Percentiles rank a stretch among this genome's conserved stretches.
phyloP scores from a whole-genome alignment of 2,797 vertebrate genomes.

The Alexandromys oeconomus region DNA sequence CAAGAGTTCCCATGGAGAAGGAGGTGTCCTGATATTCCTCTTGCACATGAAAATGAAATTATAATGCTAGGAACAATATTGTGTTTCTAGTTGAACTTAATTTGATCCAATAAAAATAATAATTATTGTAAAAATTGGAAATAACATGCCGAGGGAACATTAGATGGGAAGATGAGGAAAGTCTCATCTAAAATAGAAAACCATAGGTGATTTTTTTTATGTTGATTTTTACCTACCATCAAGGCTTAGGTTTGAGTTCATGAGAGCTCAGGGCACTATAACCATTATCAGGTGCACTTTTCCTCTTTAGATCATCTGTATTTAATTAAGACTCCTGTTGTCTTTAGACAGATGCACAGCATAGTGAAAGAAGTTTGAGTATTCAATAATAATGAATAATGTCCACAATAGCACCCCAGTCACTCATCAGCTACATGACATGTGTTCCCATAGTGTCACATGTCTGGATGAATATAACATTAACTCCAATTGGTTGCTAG shows the following conservation, averaged over 20 bases:
- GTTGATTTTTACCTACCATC: background rate
- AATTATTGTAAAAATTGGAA: conserved; percentile 7
- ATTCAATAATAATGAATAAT: background rate
- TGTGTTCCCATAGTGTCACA: background rate
- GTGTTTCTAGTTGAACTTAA: background rate
- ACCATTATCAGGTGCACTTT: background rate
- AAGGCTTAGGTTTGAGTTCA: background rate
- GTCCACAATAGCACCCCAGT: background rate
- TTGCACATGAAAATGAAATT: background rate
- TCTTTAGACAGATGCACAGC: conserved; percentile 21
- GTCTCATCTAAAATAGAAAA: conserved; percentile 18
- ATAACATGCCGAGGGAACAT: background rate
- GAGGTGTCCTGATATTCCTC: background rate
- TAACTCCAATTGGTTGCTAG: background rate
- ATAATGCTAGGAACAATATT: background rate
- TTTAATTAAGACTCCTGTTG: background rate
- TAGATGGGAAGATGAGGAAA: background rate
- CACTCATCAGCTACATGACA: background rate
- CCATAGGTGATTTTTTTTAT: background rate
- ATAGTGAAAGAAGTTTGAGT: background rate
- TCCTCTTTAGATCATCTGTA: background rate
- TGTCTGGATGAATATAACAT: background rate
- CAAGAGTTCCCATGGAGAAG: background rate
- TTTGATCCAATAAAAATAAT: background rate
- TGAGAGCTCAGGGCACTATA: background rate